Conservation (phyloP, 2,113 vertebrate species). For the Maccullochella peelii region DNA sequence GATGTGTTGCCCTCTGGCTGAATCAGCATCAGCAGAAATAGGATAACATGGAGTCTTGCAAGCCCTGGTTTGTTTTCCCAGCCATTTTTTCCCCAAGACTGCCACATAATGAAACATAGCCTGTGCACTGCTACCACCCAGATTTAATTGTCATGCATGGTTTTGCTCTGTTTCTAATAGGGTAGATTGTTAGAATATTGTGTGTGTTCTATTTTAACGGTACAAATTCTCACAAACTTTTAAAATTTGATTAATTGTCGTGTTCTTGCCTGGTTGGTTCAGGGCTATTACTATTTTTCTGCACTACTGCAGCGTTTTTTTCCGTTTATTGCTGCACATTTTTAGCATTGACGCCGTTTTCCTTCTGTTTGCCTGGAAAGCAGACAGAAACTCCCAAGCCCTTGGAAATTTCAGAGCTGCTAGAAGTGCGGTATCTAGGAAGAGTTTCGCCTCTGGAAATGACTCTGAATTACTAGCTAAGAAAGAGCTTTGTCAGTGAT, state of each 20-base stretch:
- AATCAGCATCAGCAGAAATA: slow-evolving; percentile 69
- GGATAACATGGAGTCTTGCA: slow-evolving; percentile 41
- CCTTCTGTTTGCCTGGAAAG: slow-evolving; percentile 6
- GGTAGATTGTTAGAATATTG: background rate
- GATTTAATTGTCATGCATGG: slow-evolving; percentile 6
- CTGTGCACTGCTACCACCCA: slow-evolving; percentile 46
- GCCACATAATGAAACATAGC: slow-evolving; percentile 55
- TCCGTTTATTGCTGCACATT: background rate
- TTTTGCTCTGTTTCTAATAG: slow-evolving; percentile 4
- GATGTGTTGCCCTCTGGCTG: slow-evolving; percentile 62
- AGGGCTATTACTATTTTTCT: background rate
- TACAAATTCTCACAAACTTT: background rate
- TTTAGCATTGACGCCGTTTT: background rate
- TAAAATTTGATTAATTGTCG: background rate
- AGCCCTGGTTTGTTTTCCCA: slow-evolving; percentile 64
- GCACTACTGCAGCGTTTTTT: background rate
- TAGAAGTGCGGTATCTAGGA: slow-evolving; percentile 4
- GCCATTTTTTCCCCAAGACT: slow-evolving; percentile 42
- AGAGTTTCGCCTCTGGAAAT: slow-evolving; percentile 38
- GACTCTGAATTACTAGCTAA: slow-evolving; percentile 4
- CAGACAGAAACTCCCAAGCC: slow-evolving; percentile 10
- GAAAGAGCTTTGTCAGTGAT: slow-evolving; percentile 30
- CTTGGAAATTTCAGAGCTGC: slow-evolving; percentile 21
- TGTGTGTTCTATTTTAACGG: background rate
- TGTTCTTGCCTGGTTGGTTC: background rate